Percentiles rank a stretch among this genome's conserved stretches.
Conservation (phyloP, 2,888 invertebrate genomes). For the Steinernema hermaphroditum region DNA sequence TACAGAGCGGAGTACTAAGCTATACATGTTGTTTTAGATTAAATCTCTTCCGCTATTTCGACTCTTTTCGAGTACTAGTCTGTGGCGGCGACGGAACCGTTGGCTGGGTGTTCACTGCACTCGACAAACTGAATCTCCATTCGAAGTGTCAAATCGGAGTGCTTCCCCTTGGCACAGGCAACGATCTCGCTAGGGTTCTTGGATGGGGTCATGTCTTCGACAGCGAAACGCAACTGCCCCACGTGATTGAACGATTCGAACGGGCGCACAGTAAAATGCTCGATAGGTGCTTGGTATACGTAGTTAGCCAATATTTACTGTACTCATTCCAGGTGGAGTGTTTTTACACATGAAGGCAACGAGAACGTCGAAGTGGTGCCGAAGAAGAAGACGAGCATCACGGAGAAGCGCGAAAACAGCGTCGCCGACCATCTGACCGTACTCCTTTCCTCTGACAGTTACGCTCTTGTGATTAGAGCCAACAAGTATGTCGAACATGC, state of each 20-base stretch:
- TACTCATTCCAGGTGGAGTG: constrained; percentile 78
- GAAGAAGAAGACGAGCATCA: constrained; percentile 72
- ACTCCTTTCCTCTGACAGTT: constrained; percentile 81
- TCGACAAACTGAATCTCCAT: constrained; percentile 86
- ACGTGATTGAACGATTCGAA: constrained; percentile 88
- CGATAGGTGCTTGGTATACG: constrained; percentile 74
- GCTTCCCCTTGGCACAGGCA: constrained; percentile 90
- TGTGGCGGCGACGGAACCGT: constrained; percentile 97
- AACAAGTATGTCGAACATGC: constrained; percentile 72
- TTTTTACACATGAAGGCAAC: constrained; percentile 79
- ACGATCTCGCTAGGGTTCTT: constrained; percentile 88
- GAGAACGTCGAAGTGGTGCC: constrained; percentile 50
- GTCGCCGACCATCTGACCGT: constrained; percentile 81
- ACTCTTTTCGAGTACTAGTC: constrained; percentile 90
- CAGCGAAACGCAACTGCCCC: constrained; percentile 89
- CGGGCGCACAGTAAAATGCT: constrained; percentile 96
- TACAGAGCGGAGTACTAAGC: background rate
- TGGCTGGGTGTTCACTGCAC: constrained; percentile 94
- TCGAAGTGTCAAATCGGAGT: constrained; percentile 86
- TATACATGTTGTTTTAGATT: constrained; percentile 72
- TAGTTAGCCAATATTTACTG: constrained; percentile 8
- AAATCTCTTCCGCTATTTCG: constrained; percentile 87
- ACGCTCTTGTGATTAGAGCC: constrained; percentile 76
- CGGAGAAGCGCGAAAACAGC: constrained; percentile 74
- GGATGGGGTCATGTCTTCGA: constrained; percentile 97